Evolutionary conservation across 2,113 vertebrate genomes (phyloP).

Genomic region (Brienomyrus longianalis): DNA sequence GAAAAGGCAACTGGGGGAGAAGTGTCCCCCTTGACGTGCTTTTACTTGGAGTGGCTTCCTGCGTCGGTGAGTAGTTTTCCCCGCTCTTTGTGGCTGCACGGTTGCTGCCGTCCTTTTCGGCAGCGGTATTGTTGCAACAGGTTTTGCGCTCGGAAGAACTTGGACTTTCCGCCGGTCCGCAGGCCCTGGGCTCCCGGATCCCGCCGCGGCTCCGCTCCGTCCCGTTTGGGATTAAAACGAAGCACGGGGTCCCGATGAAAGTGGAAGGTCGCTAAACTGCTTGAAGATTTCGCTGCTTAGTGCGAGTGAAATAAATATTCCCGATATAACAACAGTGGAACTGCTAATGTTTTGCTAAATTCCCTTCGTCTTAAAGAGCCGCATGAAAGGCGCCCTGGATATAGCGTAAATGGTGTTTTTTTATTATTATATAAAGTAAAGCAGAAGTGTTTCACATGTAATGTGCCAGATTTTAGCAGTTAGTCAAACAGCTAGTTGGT

Average conservation of each 20-base stretch:
- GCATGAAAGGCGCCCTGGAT: background rate
- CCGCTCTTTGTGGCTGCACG: background rate
- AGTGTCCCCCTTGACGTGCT: background rate
- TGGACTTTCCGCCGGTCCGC: background rate
- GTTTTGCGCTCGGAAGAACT: slow-evolving; percentile 41
- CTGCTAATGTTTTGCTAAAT: background rate
- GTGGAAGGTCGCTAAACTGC: background rate
- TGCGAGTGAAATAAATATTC: background rate
- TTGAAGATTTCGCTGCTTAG: background rate
- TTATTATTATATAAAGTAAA: background rate
- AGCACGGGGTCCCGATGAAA: background rate
- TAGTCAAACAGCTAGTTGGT: background rate
- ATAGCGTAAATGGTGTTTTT: background rate
- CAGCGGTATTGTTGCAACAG: slow-evolving; percentile 57
- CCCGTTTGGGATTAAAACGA: slow-evolving; percentile 13
- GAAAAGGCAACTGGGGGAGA: background rate
- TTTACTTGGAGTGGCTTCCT: background rate
- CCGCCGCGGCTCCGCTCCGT: too few relatives aligned
- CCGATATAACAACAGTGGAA: background rate
- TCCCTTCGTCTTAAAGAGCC: background rate
- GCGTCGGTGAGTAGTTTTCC: slow-evolving; percentile 39
- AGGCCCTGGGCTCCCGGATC: background rate
- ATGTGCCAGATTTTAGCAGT: background rate
- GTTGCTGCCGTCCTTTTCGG: background rate
- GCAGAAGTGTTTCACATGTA: background rate